Evolutionary conservation across 2,797 vertebrate species (phyloP).

Genomic region (Chelon auratus): DNA sequence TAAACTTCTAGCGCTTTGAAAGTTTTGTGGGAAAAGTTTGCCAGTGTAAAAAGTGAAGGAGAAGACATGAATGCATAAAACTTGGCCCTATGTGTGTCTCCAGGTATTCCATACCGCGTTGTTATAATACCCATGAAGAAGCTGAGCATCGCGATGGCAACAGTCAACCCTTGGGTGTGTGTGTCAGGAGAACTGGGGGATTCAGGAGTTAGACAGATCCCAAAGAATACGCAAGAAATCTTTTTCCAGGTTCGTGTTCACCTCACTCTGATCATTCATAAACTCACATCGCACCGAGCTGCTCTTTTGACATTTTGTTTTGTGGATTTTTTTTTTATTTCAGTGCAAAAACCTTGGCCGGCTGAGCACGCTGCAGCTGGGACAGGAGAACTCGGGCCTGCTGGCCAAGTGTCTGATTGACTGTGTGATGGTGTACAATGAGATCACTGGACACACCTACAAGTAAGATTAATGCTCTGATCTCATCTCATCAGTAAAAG

Average conservation of each 20-base stretch:
- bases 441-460: slow-evolving; percentile 97
- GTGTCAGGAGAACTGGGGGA: slow-evolving; percentile 96
- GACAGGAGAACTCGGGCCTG: slow-evolving; percentile 97
- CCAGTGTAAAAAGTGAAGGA: background rate
- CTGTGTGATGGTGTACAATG: slow-evolving; percentile 97
- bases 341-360: slow-evolving; percentile 98
- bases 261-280: background rate
- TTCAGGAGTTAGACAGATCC: slow-evolving; percentile 93
- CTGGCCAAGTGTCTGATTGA: slow-evolving; percentile 98
- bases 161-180: slow-evolving; percentile 96
- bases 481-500: background rate
- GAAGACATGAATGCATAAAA: slow-evolving; percentile 5
- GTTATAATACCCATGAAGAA: slow-evolving; percentile 98
- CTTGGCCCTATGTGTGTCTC: slow-evolving; percentile 26
- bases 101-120: slow-evolving; percentile 95
- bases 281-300: background rate
- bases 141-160: slow-evolving; percentile 95
- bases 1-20: background rate
- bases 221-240: slow-evolving; percentile 96
- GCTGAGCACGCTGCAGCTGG: slow-evolving; percentile 95
- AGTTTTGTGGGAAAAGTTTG: no score
- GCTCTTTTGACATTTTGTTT: slow-evolving; percentile 34
- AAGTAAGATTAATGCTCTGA: slow-evolving; percentile 82
- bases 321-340: slow-evolving; percentile 25
- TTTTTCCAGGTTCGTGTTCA: slow-evolving; percentile 91